Conservation (phyloP, 2,797 vertebrate species). For the Pipistrellus pipistrellus region DNA sequence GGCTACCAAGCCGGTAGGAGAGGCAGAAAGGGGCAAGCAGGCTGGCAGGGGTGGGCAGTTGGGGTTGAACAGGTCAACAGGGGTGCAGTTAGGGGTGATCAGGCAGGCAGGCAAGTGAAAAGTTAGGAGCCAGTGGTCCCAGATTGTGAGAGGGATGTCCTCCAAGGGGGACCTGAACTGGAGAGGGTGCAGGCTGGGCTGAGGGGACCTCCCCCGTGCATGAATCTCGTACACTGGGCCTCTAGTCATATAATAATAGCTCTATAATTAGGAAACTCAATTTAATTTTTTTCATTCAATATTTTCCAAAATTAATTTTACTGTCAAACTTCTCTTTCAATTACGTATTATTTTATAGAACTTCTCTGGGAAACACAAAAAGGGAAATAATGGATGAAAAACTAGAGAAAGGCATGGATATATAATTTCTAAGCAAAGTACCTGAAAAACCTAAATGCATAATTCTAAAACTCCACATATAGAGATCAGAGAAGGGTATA, state of each 20-base stretch:
- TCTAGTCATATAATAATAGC: background rate
- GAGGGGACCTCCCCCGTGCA: too few species aligned
- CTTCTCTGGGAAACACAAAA: background rate
- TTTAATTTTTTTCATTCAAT: background rate
- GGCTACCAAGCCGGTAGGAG: too few species aligned
- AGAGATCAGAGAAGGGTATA: conserved; percentile 4
- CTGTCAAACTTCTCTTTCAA: conserved; percentile 4
- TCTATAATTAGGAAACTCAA: conserved; percentile 2
- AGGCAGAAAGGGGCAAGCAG: too few species aligned
- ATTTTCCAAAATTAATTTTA: conserved; percentile 37
- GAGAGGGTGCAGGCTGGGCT: too few species aligned
- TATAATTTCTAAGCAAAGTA: conserved; percentile 30
- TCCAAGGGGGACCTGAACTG: too few species aligned
- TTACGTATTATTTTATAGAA: background rate
- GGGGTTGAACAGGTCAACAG: too few species aligned
- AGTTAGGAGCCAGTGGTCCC: too few species aligned
- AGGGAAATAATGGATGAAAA: background rate
- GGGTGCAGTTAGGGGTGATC: too few species aligned
- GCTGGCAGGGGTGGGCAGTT: too few species aligned
- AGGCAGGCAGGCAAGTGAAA: too few species aligned
- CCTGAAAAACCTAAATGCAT: background rate
- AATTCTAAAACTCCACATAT: background rate
- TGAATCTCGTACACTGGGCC: too few species aligned
- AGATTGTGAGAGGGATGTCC: too few species aligned
- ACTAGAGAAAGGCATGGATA: background rate